Evolutionary conservation across 2,113 vertebrate genomes (phyloP), one percentile per base, ranked within the genome.

Genomic region (Seriola rivoliana): DNA sequence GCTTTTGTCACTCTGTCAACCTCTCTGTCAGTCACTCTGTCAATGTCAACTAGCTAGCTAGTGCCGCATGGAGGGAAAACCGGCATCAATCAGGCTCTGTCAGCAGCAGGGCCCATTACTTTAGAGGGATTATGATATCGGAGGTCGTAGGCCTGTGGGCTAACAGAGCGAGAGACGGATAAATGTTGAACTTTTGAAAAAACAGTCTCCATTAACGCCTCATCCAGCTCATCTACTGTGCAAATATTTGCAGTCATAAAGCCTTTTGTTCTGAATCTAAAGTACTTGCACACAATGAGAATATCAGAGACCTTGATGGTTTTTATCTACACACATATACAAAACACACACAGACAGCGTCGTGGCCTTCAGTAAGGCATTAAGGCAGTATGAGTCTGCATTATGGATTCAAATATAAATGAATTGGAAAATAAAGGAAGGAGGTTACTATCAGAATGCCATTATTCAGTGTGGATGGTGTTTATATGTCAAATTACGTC

Each of bases 1-100:
- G 54, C 80, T 54, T 88, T 85, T 92, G 90, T 90, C 89, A 83
- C 83, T 90, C 75, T 77, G 90, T 90, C 91, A 85, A 42, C 84
- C 78, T 59, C 19, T 77, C 85, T 59, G 91, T 92, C 91, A 88
- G 73, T 91, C 91, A 82, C 83, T 91, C 82, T 71, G 83, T 93
- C 91, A 92, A 36, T 82, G 88, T 88, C 91, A 83, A 58, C 77
- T 36, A 76, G 78, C 70, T 36, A 59, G 64, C 78, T 64, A 85
- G 82, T 82, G 63, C 72, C n/a, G 64, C 65, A 66, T 23, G 81
- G 68, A 85, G 72, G 79, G 44, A 60, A 69, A 85, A n/a, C 55
- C n/a, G 2, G 55, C 85, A 89, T 93, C 90, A 82, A 85, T 91
- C 91, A 91, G 86, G 68, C 81, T 81, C 76, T 77, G 85, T 88